Conservation (phyloP, 2,797 vertebrate species). For the Anomalospiza imberbis region DNA sequence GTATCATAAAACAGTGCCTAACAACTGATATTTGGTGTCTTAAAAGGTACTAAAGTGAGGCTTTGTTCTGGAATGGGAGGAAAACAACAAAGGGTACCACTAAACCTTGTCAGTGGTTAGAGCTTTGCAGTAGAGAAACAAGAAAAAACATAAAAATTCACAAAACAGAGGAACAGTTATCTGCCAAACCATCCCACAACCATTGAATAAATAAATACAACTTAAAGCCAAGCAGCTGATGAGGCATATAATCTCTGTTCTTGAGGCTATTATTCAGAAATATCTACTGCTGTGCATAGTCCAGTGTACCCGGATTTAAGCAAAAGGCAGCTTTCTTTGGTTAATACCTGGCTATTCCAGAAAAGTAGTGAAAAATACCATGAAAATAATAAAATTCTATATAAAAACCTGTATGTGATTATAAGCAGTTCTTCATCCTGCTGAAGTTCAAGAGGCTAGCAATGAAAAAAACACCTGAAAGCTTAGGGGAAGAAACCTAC, state of each 20-base stretch:
- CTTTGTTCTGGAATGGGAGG: not conserved
- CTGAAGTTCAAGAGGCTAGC: not conserved
- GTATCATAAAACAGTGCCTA: not conserved
- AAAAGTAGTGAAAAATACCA: not conserved
- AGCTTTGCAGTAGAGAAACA: not conserved
- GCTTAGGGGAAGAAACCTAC: accelerated
- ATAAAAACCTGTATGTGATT: not conserved
- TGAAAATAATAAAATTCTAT: not conserved
- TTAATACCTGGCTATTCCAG: not conserved
- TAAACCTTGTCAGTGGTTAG: not conserved
- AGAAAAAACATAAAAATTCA: not conserved
- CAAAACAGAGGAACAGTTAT: not conserved
- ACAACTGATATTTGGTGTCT: not conserved
- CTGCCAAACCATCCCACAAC: not conserved
- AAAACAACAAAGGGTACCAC: not conserved
- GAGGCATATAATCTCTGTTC: not conserved
- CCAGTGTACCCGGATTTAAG: not conserved
- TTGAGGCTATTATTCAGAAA: not conserved
- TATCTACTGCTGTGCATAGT: not conserved
- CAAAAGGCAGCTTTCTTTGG: not conserved
- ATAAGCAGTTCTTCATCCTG: not conserved
- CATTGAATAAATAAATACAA: not conserved
- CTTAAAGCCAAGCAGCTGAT: not conserved
- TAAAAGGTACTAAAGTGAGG: not conserved
- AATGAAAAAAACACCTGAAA: not conserved